These are phyloP conservation scores for Echeneis naucrates DNA, from an alignment of 2,797 vertebrate species.

Conservation along the genomic window DNA sequence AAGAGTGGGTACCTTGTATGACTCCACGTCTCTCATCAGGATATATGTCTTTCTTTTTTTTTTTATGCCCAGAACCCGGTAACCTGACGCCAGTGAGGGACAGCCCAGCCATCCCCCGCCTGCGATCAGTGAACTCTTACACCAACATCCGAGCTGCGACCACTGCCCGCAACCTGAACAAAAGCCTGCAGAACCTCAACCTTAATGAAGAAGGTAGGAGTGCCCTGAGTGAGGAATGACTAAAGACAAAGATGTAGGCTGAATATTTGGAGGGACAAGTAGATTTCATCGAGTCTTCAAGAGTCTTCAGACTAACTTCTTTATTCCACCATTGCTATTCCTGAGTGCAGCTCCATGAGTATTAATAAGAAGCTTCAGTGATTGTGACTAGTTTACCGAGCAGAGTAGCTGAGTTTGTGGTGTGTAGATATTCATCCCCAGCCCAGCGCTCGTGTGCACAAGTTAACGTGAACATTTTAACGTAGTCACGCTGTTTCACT, in stretches of 20 bases:
- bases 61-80: conserved; percentile 86
- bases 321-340: conserved; percentile 19
- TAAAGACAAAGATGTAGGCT: conserved; percentile 23
- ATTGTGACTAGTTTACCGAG: conserved; percentile 10
- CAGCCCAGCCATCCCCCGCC: conserved; percentile 90
- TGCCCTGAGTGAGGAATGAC: not conserved
- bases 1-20: not conserved
- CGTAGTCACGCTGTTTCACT: not conserved
- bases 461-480: not conserved
- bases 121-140: conserved; percentile 96
- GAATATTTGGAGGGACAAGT: conserved; percentile 8
- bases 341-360: conserved; percentile 7
- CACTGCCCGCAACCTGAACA: conserved; percentile 93
- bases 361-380: conserved; percentile 10
- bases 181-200: conserved; percentile 98
- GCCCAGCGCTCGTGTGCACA: not conserved
- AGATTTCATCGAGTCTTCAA: conserved; percentile 15
- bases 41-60: not conserved
- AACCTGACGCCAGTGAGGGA: conserved; percentile 93
- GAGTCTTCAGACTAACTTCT: conserved; percentile 9
- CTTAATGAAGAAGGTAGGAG: conserved; percentile 93
- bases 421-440: not conserved
- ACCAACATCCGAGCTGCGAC: conserved; percentile 96
- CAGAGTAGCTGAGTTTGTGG: not conserved
- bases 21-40: not conserved